Percentiles rank a stretch among this genome's conserved stretches.
These are phyloP conservation scores for Eubasilissa splendida DNA, from an alignment of 2,888 invertebrate species.

Conservation along the genomic window DNA sequence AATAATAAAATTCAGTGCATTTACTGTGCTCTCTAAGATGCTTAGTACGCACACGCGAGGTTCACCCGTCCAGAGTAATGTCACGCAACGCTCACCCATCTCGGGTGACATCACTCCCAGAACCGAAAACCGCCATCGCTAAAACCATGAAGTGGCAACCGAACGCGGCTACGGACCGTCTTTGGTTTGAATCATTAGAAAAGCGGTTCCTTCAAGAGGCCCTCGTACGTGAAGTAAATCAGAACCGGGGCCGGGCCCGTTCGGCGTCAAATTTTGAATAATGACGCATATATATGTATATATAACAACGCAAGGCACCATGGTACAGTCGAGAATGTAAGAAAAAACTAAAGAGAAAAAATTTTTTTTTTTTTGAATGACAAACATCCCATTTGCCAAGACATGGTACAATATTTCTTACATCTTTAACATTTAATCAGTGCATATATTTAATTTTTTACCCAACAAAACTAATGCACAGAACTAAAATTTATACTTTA, in stretches of 20 bases:
- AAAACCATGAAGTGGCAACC: neutral
- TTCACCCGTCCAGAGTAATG: too few species aligned
- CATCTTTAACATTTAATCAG: slow-evolving; percentile 1
- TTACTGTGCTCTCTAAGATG: too few species aligned
- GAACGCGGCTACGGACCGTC: neutral
- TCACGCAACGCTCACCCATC: too few species aligned
- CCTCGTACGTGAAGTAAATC: neutral
- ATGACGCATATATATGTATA: slow-evolving; percentile 10
- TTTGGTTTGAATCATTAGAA: neutral
- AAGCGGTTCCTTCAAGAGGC: neutral
- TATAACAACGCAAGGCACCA: slow-evolving; percentile 52
- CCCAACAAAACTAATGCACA: neutral
- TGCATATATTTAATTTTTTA: slow-evolving; percentile 1
- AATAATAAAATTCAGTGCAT: too few species aligned
- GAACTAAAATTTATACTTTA: neutral
- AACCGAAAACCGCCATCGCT: neutral
- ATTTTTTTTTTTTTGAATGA: neutral
- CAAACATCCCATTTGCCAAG: slow-evolving; percentile 3
- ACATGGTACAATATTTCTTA: neutral
- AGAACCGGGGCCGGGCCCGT: neutral
- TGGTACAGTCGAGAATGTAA: slow-evolving; percentile 53
- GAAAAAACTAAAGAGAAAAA: slow-evolving; percentile 6
- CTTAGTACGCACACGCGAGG: too few species aligned
- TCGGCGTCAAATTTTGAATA: neutral
- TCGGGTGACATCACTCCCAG: neutral